Evolutionary conservation across 2,888 invertebrate genomes (phyloP), one percentile per base, ranked within the genome.

Genomic region (Ormia ochracea): DNA sequence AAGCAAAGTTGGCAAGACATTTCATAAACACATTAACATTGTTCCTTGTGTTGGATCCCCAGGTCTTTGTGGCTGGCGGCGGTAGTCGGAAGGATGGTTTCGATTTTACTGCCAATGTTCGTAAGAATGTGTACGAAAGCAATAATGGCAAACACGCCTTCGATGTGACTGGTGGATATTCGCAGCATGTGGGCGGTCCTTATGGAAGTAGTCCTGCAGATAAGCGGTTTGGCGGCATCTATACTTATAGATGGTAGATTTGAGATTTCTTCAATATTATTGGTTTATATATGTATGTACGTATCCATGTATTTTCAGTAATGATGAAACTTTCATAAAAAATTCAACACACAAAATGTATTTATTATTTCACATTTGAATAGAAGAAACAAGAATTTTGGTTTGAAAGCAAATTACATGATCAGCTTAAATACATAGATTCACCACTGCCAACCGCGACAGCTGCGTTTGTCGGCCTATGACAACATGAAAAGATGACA

Each of bases 171-270:
- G 87, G 83, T 0, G 83, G 84, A 17, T 86, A 87, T 33, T 83
- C 83, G 0, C 88, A 88, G 65, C 88, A 88, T 61, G 66, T 87
- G 43, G 87, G 88, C n/a, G 88, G 87, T 50, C 36, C 36, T 6
- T 36, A 36, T 36, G 36, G 36, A 36, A 88, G 84, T 52, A 85
- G 86, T 52, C 83, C 76, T 1, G 84, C 87, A 19, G 83, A 84
- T 79, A 66, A 33, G 52, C 83, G 83, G 0, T 59, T 48, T 1
- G 88, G 87, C 3, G 82, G 79, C 45, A 45, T 73, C 0, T 84
- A 82, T 45, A 82, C 82, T 4, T 83, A 70, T 58, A 81, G 82
- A 36, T 84, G 33, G 33, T 58, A 59, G 17, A 43, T 36, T 31
- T 31, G n/a, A n/a, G n/a, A n/a, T n/a, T n/a, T n/a, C n/a, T n/a